These are phyloP conservation scores for Frankliniella intonsa DNA, from an alignment of 2,888 invertebrate species.

Conservation along the genomic window DNA sequence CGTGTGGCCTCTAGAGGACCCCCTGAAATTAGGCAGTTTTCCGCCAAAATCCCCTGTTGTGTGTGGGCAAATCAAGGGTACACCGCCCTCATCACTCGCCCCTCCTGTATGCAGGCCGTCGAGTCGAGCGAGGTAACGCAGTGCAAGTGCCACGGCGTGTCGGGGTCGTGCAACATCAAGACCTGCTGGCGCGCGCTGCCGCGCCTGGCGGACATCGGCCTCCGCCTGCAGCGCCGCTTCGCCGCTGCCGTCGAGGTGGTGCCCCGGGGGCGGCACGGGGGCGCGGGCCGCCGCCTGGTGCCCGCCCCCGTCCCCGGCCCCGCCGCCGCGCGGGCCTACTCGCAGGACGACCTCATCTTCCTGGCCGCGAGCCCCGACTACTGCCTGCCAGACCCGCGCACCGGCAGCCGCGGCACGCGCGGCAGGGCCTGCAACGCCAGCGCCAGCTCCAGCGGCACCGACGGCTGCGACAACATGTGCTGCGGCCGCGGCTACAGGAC, in stretches of 20 bases:
- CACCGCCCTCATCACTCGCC: too few species aligned
- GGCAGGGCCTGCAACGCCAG: slow-evolving; percentile 72
- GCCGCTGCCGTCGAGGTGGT: slow-evolving; percentile 47
- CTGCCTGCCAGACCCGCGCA: slow-evolving; percentile 66
- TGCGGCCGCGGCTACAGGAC: slow-evolving; percentile 76
- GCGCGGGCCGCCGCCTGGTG: slow-evolving; percentile 34
- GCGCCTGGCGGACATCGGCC: slow-evolving; percentile 52
- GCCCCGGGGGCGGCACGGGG: slow-evolving; percentile 41
- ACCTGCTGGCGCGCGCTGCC: slow-evolving; percentile 76
- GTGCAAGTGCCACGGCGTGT: slow-evolving; percentile 82
- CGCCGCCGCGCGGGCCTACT: slow-evolving; percentile 29
- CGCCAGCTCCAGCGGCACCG: slow-evolving; percentile 58
- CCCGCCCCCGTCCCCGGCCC: slow-evolving; percentile 29
- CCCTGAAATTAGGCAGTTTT: too few species aligned
- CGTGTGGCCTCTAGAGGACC: too few species aligned
- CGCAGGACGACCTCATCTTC: slow-evolving; percentile 62
- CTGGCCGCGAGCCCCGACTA: slow-evolving; percentile 78
- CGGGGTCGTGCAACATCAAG: slow-evolving; percentile 74
- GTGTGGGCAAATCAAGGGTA: too few species aligned
- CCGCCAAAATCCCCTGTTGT: too few species aligned
- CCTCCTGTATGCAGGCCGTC: slow-evolving; percentile 53
- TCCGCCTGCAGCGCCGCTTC: slow-evolving; percentile 61
- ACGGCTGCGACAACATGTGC: slow-evolving; percentile 75
- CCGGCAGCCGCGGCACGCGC: slow-evolving; percentile 70
- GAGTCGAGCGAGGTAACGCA: slow-evolving; percentile 56